A percentile compares a stretch with the other conserved stretches of the same genome.
phyloP scores from a whole-genome alignment of 2,113 vertebrate genomes.

The Zosterops pallidus region DNA sequence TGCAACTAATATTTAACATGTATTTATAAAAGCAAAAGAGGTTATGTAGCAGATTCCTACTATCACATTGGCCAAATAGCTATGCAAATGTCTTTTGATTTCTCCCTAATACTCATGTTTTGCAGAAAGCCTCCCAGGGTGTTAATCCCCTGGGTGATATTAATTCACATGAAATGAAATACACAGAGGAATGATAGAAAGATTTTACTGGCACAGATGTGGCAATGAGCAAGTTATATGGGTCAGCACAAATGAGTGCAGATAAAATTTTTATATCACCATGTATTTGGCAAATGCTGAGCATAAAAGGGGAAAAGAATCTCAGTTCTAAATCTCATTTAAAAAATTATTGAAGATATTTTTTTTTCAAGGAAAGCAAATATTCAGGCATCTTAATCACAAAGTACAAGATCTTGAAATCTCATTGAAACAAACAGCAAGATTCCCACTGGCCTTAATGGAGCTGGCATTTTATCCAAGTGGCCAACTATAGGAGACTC shows the following conservation, averaged over 20 bases:
- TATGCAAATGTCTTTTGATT: conserved; percentile 20
- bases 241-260: background rate
- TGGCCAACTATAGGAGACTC: background rate
- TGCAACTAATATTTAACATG: background rate
- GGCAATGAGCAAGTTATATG: background rate
- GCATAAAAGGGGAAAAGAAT: background rate
- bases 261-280: background rate
- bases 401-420: background rate
- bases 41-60: background rate
- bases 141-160: background rate
- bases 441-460: background rate
- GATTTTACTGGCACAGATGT: conserved; percentile 16
- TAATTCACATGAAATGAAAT: conserved; percentile 36
- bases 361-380: background rate
- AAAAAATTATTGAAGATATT: background rate
- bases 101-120: conserved; percentile 11
- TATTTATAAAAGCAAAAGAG: background rate
- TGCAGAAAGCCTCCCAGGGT: background rate
- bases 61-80: background rate
- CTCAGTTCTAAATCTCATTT: background rate
- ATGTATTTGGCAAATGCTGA: background rate
- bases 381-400: background rate
- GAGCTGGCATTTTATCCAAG: background rate
- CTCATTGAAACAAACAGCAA: background rate
- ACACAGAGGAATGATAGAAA: background rate